Evolutionary conservation across 64 coral and sea anemone species (phyloP), one percentile per base, ranked within the genome.

Genomic region (Montipora sp.): DNA sequence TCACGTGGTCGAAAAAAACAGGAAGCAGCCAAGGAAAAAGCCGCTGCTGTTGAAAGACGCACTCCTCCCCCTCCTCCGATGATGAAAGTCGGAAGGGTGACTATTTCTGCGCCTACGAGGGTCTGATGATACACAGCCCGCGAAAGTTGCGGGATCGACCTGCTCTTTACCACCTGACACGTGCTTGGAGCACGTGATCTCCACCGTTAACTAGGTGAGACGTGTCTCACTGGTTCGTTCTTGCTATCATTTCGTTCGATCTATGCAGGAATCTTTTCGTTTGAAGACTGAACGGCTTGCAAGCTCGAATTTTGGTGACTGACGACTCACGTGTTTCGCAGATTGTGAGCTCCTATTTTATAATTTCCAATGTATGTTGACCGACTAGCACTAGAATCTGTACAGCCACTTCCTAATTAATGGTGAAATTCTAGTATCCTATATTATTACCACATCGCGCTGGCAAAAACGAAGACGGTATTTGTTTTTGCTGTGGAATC

Each of bases 21-120:
- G 12, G 82, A 84, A 48, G 90, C 53, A 48, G 90, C 53, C 3
- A 91, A 16, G 59, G 9, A 57, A 19, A 84, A 23, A 68, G 82
- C 60, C 11, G 60, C 5, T 1, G 18, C 18, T 2, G 65, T 48
- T 21, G 44, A 85, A 85, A 51, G 9, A 51, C 82, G 63, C 48
- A 7, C 19, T 14, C 70, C 60, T 18, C 24, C 63, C 48, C 49
- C 80, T 24, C 20, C 51, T 5, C 80, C 53, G 69, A 77, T 18
- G 13, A 55, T 61, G 43, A 93, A 93, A 77, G 77, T 93, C 48
- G 84, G 91, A 47, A 78, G 91, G 80, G 91, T 93, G 14, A 93
- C 86, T 4, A 47, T 93, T n/a, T 79, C 91, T 45, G 75, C 84
- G 22, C 91, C 91, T 5, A 93, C 91, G 21, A 70, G 83, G 51